Conservation (phyloP, 2,113 vertebrate species). For the Alligator mississippiensis region DNA sequence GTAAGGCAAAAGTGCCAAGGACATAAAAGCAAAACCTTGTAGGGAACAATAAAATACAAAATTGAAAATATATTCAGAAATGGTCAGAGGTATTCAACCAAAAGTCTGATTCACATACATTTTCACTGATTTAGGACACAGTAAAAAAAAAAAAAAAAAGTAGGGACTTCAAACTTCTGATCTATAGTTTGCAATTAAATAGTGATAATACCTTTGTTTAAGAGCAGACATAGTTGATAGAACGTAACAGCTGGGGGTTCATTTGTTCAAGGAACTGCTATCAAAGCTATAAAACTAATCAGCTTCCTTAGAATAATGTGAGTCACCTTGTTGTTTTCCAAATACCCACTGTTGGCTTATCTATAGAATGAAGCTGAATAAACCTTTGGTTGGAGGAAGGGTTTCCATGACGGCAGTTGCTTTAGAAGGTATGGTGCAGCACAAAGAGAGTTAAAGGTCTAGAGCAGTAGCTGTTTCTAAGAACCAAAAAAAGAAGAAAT, state of each 20-base stretch:
- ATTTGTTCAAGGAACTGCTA: background rate
- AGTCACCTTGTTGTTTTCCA: background rate
- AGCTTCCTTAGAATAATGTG: background rate
- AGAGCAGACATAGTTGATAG: conserved; percentile 15
- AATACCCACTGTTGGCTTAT: background rate
- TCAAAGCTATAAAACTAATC: background rate
- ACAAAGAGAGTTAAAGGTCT: background rate
- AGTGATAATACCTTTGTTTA: background rate
- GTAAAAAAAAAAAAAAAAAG: background rate
- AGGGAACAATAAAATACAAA: background rate
- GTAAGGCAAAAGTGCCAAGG: background rate
- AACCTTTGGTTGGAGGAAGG: background rate
- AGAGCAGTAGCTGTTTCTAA: background rate
- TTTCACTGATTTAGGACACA: background rate
- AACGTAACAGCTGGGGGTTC: background rate
- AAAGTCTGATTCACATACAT: background rate
- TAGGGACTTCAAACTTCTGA: background rate
- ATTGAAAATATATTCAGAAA: background rate
- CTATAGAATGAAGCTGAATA: background rate
- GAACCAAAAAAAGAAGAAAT: background rate
- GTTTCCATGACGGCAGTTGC: background rate
- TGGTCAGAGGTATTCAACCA: background rate
- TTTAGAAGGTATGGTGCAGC: background rate
- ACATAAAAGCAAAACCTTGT: background rate
- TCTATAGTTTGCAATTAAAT: background rate